phyloP scores from a whole-genome alignment of 1,140 invertebrate genomes.

The Zophobas morio region DNA sequence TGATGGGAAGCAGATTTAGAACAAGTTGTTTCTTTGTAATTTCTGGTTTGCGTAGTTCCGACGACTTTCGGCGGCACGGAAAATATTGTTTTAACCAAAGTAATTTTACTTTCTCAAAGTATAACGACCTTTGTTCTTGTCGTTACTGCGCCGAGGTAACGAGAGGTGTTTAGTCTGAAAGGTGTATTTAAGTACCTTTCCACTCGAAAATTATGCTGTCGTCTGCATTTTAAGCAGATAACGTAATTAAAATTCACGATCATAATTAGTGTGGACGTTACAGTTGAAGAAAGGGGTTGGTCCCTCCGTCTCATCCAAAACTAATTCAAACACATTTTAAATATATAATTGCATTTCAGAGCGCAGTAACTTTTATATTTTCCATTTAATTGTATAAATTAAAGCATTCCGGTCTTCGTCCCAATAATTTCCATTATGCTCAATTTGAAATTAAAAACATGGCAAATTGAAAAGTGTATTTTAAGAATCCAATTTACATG shows the following conservation, averaged over 20 bases:
- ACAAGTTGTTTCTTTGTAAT: slow-evolving; percentile 4
- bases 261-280: slow-evolving; percentile 15
- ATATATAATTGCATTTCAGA: slow-evolving; percentile 21
- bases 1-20: slow-evolving; percentile 28
- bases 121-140: too few relatives aligned
- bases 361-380: slow-evolving; percentile 32
- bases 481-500: slow-evolving; percentile 54
- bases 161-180: too few relatives aligned
- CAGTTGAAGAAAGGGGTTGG: neutral
- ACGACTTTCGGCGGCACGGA: neutral
- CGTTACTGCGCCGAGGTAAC: too few relatives aligned
- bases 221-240: neutral
- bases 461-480: slow-evolving; percentile 53
- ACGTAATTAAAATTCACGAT: slow-evolving; percentile 3
- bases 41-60: neutral
- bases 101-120: too few relatives aligned
- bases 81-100: too few relatives aligned
- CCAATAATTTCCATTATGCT: slow-evolving; percentile 47
- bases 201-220: too few relatives aligned
- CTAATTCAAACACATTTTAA: slow-evolving; percentile 41
- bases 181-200: too few relatives aligned
- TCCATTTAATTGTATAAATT: slow-evolving; percentile 53
- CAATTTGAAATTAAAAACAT: slow-evolving; percentile 55
- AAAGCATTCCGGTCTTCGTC: slow-evolving; percentile 36
- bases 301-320: neutral